Percentiles rank a stretch among this genome's conserved stretches.
phyloP scores from a whole-genome alignment of 2,888 invertebrate species.

The Amorpha juglandis region DNA sequence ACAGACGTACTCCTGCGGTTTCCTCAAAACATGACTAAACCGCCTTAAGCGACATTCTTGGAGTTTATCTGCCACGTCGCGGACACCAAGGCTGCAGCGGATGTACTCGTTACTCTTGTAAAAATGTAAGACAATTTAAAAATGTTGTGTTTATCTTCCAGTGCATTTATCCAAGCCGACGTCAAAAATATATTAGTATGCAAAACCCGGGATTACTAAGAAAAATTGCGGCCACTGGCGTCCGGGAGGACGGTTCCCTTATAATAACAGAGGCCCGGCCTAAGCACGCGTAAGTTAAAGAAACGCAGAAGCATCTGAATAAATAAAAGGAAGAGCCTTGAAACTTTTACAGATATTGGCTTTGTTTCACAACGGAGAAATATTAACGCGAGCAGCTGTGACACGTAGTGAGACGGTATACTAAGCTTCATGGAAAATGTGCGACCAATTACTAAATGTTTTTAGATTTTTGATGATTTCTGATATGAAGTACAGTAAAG shows the following conservation, averaged over 20 bases:
- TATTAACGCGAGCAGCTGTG: constrained; percentile 67
- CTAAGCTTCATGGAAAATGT: constrained; percentile 1
- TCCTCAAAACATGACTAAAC: no score
- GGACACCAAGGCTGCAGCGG: no score
- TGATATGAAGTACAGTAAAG: no score
- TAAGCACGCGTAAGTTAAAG: constrained; percentile 58
- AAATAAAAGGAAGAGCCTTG: constrained; percentile 63
- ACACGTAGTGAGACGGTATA: constrained; percentile 38
- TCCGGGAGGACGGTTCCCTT: constrained; percentile 42
- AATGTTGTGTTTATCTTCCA: constrained; percentile 19
- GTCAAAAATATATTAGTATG: constrained; percentile 41
- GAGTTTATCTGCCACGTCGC: no score
- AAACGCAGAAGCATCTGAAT: constrained; percentile 68
- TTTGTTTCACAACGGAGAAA: constrained; percentile 66
- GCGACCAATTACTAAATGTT: not conserved
- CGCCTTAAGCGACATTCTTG: no score
- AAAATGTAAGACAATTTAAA: constrained; percentile 16
- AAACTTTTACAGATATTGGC: constrained; percentile 76
- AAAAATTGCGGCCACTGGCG: constrained; percentile 57
- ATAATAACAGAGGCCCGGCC: constrained; percentile 50
- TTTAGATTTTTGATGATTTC: no score
- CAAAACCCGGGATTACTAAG: constrained; percentile 42
- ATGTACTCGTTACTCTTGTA: no score
- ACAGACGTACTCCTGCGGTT: no score
- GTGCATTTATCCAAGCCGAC: constrained; percentile 20